Percentiles rank a stretch among this genome's conserved stretches.
Evolutionary conservation across 1,140 invertebrate species (phyloP).

Genomic region (Penaeus japonicus): DNA sequence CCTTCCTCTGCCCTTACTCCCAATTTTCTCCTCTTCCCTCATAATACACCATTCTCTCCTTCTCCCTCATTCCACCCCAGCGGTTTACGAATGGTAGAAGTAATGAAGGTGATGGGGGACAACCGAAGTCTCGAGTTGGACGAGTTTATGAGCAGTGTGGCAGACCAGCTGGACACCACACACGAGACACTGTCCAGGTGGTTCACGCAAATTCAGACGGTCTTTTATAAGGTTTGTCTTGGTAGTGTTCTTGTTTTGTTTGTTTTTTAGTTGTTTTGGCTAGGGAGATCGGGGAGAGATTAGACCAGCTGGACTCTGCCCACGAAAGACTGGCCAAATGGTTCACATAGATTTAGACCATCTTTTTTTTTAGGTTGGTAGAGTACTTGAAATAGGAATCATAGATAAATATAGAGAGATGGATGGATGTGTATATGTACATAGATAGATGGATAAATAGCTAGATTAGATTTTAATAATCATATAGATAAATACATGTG

Average conservation of each 20-base stretch:
- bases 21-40: too few relatives aligned
- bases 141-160: constrained; percentile 68
- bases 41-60: background rate
- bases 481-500: too few relatives aligned
- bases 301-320: constrained; percentile 57
- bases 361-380: too few relatives aligned
- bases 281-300: too few relatives aligned
- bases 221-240: constrained; percentile 62
- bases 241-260: too few relatives aligned
- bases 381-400: too few relatives aligned
- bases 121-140: constrained; percentile 68
- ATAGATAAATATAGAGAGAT: too few relatives aligned
- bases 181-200: constrained; percentile 64
- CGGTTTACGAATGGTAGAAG: constrained; percentile 68
- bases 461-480: too few relatives aligned
- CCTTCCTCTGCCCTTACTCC: too few relatives aligned
- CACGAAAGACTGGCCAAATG: constrained; percentile 64
- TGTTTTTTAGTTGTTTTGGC: too few relatives aligned
- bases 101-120: constrained; percentile 65
- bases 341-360: constrained; percentile 70
- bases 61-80: constrained; percentile 62
- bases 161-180: constrained; percentile 59
- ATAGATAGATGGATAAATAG: too few relatives aligned
- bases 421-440: too few relatives aligned
- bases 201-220: constrained; percentile 71